Base-by-base conservation (phyloP, 1,140 invertebrate species). In the Drosophila nannoptera region DNA sequence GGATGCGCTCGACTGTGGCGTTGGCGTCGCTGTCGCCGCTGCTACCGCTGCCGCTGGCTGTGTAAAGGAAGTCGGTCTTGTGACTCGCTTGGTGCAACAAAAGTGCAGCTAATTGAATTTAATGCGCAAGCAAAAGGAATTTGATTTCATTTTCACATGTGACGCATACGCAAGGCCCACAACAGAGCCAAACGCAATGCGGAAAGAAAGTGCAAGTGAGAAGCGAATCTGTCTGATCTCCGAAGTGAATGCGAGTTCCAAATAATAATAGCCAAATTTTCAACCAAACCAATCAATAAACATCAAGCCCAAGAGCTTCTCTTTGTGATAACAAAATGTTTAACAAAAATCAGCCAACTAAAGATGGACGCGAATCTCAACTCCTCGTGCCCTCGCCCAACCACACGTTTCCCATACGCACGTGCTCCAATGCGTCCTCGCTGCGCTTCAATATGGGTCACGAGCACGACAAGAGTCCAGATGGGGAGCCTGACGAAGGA, bases 401-500 rank as follows among this genome's bases (percentile, higher is more conserved):
- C 33, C 16, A 75, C 4, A 61, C 58, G 33, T 54, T 68, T 3
- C 65, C 72, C 5, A 43, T 87, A 29, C 87, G 87, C 43, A 88
- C 86, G 38, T 55, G 78, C 49, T 88, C 86, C 36, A 86, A 84
- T 54, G 81, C 86, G 14, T 88, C 86, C 48, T 86, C 86, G 16
- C 42, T 86, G 50, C 72, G 63, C 29, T 38, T 63, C 38, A 77
- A 77, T 77, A 56, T 77, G 77, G 77, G 73, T 40, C 77, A 80
- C 16, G 73, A 82, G 53, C 61, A 68, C 48, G 53, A 78, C 16
- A 62, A 72, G 38, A 58, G n/a, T 29, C 60, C 73, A 4, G 88
- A 87, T 31, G 91, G 92, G 69, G 22, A 22, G 22, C 91, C 93
- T 68, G 92, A 93, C 55, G 91, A 92, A 53, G 94, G 94, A 50